Evolutionary conservation across 2,888 invertebrate genomes (phyloP).

Genomic region (Pachymerium ferrugineum): DNA sequence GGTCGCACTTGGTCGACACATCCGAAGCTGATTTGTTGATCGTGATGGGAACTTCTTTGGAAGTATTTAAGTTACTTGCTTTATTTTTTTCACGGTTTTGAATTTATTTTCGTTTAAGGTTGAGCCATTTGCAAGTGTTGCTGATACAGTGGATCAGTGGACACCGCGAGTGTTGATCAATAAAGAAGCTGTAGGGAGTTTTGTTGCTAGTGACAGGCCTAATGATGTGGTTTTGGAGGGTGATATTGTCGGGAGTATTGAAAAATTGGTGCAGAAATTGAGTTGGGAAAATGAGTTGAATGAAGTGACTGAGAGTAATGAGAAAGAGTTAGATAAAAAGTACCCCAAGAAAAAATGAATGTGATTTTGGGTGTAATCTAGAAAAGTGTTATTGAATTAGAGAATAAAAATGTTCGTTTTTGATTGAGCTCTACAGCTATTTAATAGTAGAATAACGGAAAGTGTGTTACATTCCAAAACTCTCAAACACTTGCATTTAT

Average conservation of each 20-base stretch:
- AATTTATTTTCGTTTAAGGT: slow-evolving; percentile 43
- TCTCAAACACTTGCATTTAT: no score
- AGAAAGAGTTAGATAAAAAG: neutral
- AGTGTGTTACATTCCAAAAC: no score
- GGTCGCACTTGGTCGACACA: slow-evolving; percentile 46
- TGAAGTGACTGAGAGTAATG: neutral
- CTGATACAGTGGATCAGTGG: slow-evolving; percentile 43
- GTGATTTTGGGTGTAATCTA: no score
- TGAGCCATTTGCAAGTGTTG: slow-evolving; percentile 50
- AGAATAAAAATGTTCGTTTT: no score
- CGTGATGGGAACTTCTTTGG: slow-evolving; percentile 50
- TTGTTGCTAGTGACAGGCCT: slow-evolving; percentile 40
- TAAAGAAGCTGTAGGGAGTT: slow-evolving; percentile 47
- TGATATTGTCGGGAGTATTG: neutral
- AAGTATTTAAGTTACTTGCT: slow-evolving; percentile 41
- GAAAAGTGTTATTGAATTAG: no score
- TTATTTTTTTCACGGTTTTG: neutral
- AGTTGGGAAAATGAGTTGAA: neutral
- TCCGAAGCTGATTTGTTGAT: slow-evolving; percentile 46
- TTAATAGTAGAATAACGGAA: no score
- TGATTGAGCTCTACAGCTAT: no score
- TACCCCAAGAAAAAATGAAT: slow-evolving; percentile 28
- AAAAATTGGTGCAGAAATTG: neutral
- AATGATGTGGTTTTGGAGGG: slow-evolving; percentile 37
- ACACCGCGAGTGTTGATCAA: slow-evolving; percentile 49